These are phyloP conservation scores for Zaprionus vittiger DNA, from an alignment of 1,140 invertebrate species.

Conservation along the genomic window DNA sequence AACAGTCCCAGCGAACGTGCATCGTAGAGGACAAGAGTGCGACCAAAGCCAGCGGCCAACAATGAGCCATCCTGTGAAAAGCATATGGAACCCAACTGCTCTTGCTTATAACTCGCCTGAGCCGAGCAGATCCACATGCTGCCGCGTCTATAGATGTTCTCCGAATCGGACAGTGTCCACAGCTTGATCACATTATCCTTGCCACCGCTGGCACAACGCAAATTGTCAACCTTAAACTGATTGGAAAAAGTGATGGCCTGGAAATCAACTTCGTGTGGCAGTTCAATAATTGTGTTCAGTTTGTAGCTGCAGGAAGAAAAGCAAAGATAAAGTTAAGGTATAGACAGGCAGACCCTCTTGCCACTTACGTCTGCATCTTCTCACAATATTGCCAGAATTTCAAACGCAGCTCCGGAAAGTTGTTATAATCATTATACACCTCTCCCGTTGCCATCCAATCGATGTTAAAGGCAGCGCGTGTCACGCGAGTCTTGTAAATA, in stretches of 20 bases:
- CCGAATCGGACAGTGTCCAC: conserved; percentile 87
- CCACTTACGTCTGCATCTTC: conserved; percentile 87
- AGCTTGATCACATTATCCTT: conserved; percentile 90
- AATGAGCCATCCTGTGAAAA: conserved; percentile 92
- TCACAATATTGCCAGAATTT: conserved; percentile 92
- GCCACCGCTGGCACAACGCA: conserved; percentile 88
- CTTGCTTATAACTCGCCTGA: conserved; percentile 87
- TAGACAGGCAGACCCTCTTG: not conserved
- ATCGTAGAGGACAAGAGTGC: conserved; percentile 90
- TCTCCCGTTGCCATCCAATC: conserved; percentile 93
- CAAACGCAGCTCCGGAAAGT: conserved; percentile 88
- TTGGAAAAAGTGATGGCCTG: conserved; percentile 88
- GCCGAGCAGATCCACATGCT: conserved; percentile 88
- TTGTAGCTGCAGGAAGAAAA: conserved; percentile 86
- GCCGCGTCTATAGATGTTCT: conserved; percentile 86
- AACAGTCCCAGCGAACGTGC: conserved; percentile 86
- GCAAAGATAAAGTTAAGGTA: not conserved
- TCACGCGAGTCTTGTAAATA: conserved; percentile 90
- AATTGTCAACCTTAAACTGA: conserved; percentile 82
- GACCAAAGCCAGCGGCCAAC: conserved; percentile 89
- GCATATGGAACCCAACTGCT: conserved; percentile 86
- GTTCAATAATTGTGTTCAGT: conserved; percentile 90
- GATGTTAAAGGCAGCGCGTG: conserved; percentile 88
- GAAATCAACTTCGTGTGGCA: conserved; percentile 89
- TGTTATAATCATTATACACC: conserved; percentile 86